These are phyloP conservation scores for Matsumyia berberina DNA, from an alignment of 2,888 invertebrate genomes.

Conservation along the genomic window DNA sequence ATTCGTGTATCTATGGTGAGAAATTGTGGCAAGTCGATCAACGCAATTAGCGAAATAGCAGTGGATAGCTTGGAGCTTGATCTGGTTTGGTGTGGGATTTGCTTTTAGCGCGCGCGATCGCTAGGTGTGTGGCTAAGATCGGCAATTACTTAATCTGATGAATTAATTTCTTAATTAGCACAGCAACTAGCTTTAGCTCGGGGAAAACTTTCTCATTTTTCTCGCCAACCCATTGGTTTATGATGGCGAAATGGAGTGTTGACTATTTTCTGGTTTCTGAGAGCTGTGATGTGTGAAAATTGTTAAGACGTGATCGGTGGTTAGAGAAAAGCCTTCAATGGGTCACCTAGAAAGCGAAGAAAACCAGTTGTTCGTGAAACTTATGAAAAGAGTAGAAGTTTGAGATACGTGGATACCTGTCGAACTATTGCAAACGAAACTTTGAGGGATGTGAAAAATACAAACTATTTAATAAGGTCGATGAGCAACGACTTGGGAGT, in stretches of 20 bases:
- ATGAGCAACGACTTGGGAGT: too few relatives aligned
- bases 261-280: constrained; percentile 16
- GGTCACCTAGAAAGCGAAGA: not conserved
- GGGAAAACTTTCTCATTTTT: constrained; percentile 53
- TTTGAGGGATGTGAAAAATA: too few relatives aligned
- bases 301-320: not conserved
- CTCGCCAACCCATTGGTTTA: not conserved
- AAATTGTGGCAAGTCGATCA: constrained; percentile 65
- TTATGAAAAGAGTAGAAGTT: too few relatives aligned
- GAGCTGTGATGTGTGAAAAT: not conserved
- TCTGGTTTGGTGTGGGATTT: constrained; percentile 50
- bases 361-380: too few relatives aligned
- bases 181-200: not conserved
- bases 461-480: too few relatives aligned
- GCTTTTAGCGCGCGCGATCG: constrained; percentile 8
- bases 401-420: too few relatives aligned
- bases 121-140: constrained; percentile 3
- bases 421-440: too few relatives aligned
- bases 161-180: constrained; percentile 64
- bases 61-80: constrained; percentile 38
- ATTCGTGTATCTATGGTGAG: constrained; percentile 48
- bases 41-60: constrained; percentile 45
- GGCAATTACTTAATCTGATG: constrained; percentile 56
- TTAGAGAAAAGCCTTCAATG: not conserved
- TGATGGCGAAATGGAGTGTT: constrained; percentile 33